Evolutionary conservation across 2,888 invertebrate species (phyloP), one percentile per base, ranked within the genome.

Genomic region (Cetonia aurata): DNA sequence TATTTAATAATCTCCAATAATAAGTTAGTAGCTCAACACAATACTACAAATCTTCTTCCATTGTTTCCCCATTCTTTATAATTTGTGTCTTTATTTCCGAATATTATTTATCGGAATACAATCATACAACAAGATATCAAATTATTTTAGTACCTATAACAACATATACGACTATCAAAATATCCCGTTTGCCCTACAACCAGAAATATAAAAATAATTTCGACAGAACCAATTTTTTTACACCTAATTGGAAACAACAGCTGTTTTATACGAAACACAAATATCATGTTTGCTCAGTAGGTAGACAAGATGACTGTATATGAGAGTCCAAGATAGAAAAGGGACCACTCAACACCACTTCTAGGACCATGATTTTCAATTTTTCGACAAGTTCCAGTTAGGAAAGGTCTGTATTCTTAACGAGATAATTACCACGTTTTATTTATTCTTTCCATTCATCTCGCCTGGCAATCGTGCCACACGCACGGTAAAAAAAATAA

Each of bases 351-450:
- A 55, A 71, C 4, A 25, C 25, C 71, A 52, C 37, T 69, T 60
- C 65, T 50, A 60, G 19, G 44, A 56, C 67, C 71, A 71, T 73
- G 73, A 73, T 71, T 73, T 69, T 73, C 67, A 70, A 70, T 62
- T 73, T 73, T 68, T 44, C 67, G 33, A 59, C 72, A 72, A 72
- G 25, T 25, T 4, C 25, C 70, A 72, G 10, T 50, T 19, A 15
- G 50, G 15, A 66, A 72, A 67, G 67, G 60, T 70, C 70, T 72
- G 70, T 67, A 67, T 60, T 60, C 67, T 67, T 73, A 73, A 73
- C 73, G 70, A 73, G 73, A 73, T 73, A 73, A 73, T 73, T 73
- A 67, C 70, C 67, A 69, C 69, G 56, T 67, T 66, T 66, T 73
- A 69, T 73, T 73, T 73, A 69, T 69, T 56, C 62, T 67, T 67